A percentile compares a stretch with the other conserved stretches of the same genome.
phyloP scores from a whole-genome alignment of 2,113 vertebrate species.

The Oenanthe oenanthe region DNA sequence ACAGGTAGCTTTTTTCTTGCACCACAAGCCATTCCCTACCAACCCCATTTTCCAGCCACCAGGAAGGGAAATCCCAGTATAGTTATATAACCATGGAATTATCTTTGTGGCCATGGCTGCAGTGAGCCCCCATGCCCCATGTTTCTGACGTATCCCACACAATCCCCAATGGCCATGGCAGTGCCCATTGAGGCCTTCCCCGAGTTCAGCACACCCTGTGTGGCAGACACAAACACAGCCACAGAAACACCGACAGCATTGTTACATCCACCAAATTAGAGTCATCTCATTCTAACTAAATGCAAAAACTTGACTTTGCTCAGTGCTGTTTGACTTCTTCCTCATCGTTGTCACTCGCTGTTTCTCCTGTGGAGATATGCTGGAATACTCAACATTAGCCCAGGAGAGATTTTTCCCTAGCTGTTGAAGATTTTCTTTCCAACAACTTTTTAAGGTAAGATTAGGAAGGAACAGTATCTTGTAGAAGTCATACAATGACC shows the following conservation, averaged over 20 bases:
- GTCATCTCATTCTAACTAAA: not conserved
- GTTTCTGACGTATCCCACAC: not conserved
- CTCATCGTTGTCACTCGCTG: not conserved
- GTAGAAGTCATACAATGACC: not conserved
- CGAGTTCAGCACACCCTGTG: rapidly evolving
- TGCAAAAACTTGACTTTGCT: not conserved
- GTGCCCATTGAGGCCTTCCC: not conserved
- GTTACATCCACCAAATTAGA: not conserved
- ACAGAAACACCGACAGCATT: not conserved
- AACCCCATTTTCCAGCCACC: not conserved
- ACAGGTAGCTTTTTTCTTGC: not conserved
- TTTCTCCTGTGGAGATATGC: not conserved
- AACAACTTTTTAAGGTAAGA: not conserved
- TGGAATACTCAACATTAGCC: not conserved
- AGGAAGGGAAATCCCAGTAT: not conserved
- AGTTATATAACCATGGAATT: not conserved
- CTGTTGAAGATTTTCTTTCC: not conserved
- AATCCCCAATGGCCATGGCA: rapidly evolving
- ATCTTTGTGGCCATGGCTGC: not conserved
- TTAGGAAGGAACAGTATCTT: not conserved
- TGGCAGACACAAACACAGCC: not conserved
- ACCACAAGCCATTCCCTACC: not conserved
- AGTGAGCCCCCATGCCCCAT: rapidly evolving
- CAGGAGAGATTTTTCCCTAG: not conserved
- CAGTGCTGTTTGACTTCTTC: not conserved